Evolutionary conservation across 2,888 invertebrate species (phyloP).

Genomic region (Cheilosia soror): DNA sequence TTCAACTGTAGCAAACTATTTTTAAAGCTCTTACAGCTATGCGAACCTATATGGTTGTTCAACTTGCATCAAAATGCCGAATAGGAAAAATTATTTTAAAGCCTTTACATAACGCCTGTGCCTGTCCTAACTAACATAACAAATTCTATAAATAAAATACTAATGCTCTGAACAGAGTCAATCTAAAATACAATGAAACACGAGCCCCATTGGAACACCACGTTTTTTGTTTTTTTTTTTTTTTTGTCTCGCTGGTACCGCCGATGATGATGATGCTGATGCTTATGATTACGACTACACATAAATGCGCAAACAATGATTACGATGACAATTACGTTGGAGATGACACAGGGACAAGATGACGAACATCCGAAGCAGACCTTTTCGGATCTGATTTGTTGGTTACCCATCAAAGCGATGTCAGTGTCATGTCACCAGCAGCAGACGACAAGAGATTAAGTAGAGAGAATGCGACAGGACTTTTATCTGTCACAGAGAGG

Average conservation of each 20-base stretch:
- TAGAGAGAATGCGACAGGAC: slow-evolving; percentile 77
- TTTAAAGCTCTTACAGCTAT: too few relatives aligned
- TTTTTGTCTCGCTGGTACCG: neutral
- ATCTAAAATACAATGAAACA: too few relatives aligned
- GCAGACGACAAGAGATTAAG: slow-evolving; percentile 83
- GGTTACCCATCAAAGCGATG: slow-evolving; percentile 83
- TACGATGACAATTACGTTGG: slow-evolving; percentile 36
- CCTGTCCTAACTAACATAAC: too few relatives aligned
- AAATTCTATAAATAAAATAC: too few relatives aligned
- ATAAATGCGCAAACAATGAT: slow-evolving; percentile 33
- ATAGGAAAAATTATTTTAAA: too few relatives aligned
- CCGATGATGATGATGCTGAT: slow-evolving; percentile 21
- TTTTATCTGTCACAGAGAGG: slow-evolving; percentile 77
- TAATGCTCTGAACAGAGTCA: too few relatives aligned
- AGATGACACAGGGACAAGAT: slow-evolving; percentile 45
- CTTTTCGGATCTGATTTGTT: slow-evolving; percentile 68
- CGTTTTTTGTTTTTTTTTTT: too few relatives aligned
- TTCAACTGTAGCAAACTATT: too few relatives aligned
- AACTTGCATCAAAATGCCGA: too few relatives aligned
- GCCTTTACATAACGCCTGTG: too few relatives aligned
- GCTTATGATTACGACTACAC: neutral
- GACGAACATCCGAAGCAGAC: slow-evolving; percentile 49
- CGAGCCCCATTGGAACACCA: neutral
- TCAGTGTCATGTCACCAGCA: slow-evolving; percentile 80
- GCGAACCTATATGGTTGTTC: too few relatives aligned